phyloP scores from a whole-genome alignment of 2,888 invertebrate species.

The Netelia inedita region DNA sequence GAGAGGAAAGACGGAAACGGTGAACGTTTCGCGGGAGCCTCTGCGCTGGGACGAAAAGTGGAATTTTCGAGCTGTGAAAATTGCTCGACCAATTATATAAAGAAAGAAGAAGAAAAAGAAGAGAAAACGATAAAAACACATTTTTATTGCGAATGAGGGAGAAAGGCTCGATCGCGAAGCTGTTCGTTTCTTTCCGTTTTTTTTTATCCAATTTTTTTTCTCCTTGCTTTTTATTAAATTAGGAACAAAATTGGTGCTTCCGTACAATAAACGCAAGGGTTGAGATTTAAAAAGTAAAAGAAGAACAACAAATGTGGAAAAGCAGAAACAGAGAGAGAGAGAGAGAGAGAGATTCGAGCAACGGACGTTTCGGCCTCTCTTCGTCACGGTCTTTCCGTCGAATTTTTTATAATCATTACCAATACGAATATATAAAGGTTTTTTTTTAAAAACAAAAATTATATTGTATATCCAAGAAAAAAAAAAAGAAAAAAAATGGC shows the following conservation, averaged over 20 bases:
- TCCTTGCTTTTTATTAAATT: conserved; percentile 26
- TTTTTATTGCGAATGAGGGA: background rate
- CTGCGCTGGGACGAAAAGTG: conserved; percentile 54
- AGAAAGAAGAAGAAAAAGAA: too few species aligned
- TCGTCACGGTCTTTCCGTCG: conserved; percentile 60
- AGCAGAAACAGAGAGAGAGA: conserved; percentile 7
- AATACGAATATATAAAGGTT: conserved; percentile 33
- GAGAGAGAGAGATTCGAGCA: conserved; percentile 31
- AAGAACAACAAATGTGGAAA: conserved; percentile 41
- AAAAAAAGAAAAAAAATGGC: background rate
- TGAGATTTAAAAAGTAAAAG: conserved; percentile 23
- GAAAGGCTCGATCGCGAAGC: conserved; percentile 14
- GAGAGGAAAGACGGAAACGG: conserved; percentile 25
- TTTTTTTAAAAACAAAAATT: conserved; percentile 18
- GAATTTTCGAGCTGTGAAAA: conserved; percentile 30
- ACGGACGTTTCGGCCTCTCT: conserved; percentile 54
- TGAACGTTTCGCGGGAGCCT: conserved; percentile 24
- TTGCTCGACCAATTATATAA: background rate
- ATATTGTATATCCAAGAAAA: conserved; percentile 35
- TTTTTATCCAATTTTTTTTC: background rate
- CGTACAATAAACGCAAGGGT: conserved; percentile 51
- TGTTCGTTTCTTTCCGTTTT: conserved; percentile 26
- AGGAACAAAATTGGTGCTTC: conserved; percentile 71
- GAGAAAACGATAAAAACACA: background rate
- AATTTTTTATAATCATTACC: conserved; percentile 55